Evolutionary conservation across 2,888 invertebrate genomes (phyloP), one percentile per base, ranked within the genome.

Genomic region (Tanytarsus gracilentus): DNA sequence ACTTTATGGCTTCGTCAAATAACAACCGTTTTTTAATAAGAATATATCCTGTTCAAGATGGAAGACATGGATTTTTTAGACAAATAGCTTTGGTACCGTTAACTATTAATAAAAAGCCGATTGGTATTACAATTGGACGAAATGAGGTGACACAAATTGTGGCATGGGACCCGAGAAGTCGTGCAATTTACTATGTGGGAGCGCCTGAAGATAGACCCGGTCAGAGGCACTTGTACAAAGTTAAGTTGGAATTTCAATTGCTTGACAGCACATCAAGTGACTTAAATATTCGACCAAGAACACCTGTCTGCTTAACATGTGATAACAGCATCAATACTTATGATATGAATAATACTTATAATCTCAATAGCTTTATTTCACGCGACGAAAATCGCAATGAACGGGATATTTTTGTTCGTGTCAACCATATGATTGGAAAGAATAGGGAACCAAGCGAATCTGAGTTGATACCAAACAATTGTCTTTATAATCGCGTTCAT

Each of bases 221-320:
- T 1, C 84, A 86, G 68, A 78, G 89, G 1, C 94, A 94, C 72
- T 75, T 94, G 64, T 91, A 86, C 76, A 81, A 86, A 69, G 82
- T 87, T 64, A 69, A 68, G 69, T 67, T 78, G 68, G 72, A 76
- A 71, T 68, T 77, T 70, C 67, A 73, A 71, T 67, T 72, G 11
- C 70, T 72, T 65, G 27, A 72, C 69, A 68, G 75, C 59, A 58
- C 70, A n/a, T 55, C 55, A 9, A 60, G 16, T 30, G 40, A 36
- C 11, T 26, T 51, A 6, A 60, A 72, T 58, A 72, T 74, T 44
- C 71, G 72, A 30, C 70, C 73, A 56, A 70, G 70, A 2, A 55
- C 70, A 60, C 74, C 74, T 50, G 71, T 70, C 18, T 74, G 74
- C 61, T 67, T 74, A 33, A 74, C 74, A n/a, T 74, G 74, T 63